These are phyloP conservation scores for Epinephelus fuscoguttatus DNA, from an alignment of 2,113 vertebrate species.

Conservation along the genomic window DNA sequence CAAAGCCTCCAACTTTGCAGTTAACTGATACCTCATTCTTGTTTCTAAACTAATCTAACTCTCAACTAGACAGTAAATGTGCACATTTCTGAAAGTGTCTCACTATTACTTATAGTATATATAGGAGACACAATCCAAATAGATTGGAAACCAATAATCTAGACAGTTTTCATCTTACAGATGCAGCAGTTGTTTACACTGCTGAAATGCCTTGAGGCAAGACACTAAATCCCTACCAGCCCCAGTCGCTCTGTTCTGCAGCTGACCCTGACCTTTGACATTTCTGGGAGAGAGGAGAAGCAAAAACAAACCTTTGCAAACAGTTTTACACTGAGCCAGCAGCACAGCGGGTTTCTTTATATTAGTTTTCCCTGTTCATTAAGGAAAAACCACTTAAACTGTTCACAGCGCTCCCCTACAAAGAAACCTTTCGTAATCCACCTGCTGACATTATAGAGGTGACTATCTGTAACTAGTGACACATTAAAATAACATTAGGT, in stretches of 20 bases:
- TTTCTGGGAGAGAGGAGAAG: background rate
- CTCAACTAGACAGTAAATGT: background rate
- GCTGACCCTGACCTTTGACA: constrained; percentile 6
- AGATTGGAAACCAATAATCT: background rate
- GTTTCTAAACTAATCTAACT: background rate
- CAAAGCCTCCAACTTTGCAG: background rate
- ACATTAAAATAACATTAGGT: constrained; percentile 41
- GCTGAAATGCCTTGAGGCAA: background rate
- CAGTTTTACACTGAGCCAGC: background rate
- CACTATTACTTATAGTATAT: background rate
- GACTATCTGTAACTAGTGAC: constrained; percentile 38
- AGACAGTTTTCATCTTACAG: background rate
- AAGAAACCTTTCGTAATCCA: constrained; percentile 5
- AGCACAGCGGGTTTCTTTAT: background rate
- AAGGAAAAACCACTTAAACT: background rate
- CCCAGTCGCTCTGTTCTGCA: background rate
- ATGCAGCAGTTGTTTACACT: background rate
- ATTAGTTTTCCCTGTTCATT: background rate
- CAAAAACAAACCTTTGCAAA: constrained; percentile 18
- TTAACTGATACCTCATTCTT: no score
- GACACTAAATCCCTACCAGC: background rate
- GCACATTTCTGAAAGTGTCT: background rate
- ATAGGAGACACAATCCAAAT: background rate
- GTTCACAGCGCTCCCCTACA: background rate
- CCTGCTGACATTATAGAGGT: constrained; percentile 6